These are phyloP conservation scores for Chauna torquata DNA, from an alignment of 2,113 vertebrate species.

Conservation along the genomic window DNA sequence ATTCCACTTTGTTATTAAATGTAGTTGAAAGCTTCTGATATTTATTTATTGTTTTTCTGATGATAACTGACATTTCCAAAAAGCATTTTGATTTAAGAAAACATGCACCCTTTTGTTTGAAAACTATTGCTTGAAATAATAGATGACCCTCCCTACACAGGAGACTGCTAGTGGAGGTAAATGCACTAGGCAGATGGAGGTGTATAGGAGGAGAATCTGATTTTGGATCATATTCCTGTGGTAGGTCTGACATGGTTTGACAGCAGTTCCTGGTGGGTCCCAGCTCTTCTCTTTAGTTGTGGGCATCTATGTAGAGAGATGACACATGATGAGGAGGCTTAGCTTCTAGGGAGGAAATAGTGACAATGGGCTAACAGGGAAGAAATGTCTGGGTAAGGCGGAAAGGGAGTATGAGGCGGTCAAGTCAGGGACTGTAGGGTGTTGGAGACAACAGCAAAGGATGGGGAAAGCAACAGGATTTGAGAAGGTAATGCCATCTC, in stretches of 20 bases:
- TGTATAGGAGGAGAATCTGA: background rate
- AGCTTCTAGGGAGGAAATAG: background rate
- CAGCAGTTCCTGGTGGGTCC: background rate
- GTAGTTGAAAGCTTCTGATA: background rate
- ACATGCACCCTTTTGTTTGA: background rate
- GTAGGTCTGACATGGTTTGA: background rate
- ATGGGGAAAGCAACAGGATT: background rate
- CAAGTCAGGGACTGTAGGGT: background rate
- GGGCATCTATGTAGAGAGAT: background rate
- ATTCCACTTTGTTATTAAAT: background rate
- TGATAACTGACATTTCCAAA: background rate
- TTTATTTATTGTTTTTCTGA: background rate
- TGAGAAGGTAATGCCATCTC: background rate
- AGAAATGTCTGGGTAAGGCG: background rate
- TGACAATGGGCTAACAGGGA: background rate
- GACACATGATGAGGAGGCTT: background rate
- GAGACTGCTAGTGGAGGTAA: background rate
- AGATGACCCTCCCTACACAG: background rate
- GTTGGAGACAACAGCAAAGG: background rate
- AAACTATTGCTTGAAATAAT: background rate
- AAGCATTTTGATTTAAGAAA: background rate
- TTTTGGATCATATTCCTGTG: background rate
- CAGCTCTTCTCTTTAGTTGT: background rate
- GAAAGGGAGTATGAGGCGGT: background rate
- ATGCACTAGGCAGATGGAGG: accelerated